A percentile compares a stretch with the other conserved stretches of the same genome.
Evolutionary conservation across 2,888 invertebrate genomes (phyloP).

Genomic region (Drosophila parthenogenetica): DNA sequence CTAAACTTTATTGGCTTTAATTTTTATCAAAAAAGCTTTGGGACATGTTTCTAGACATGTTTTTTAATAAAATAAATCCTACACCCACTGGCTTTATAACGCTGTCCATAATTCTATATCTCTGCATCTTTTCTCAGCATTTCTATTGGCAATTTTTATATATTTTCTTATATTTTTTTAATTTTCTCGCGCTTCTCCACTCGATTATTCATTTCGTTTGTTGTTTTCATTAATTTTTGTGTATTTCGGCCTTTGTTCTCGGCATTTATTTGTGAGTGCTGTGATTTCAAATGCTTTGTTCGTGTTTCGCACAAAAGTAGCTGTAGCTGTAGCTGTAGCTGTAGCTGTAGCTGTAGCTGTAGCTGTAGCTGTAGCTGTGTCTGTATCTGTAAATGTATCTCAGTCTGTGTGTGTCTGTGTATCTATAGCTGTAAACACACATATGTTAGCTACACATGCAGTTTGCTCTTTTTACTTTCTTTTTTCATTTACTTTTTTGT

Average conservation of each 20-base stretch:
- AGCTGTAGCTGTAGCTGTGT: slow-evolving; percentile 10
- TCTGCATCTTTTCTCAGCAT: slow-evolving; percentile 1
- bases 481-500: slow-evolving; percentile 25
- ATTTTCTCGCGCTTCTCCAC: slow-evolving; percentile 15
- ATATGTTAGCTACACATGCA: slow-evolving; percentile 53
- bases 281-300: slow-evolving; percentile 75
- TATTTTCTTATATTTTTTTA: too few species aligned
- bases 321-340: slow-evolving; percentile 13
- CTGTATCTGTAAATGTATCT: neutral
- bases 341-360: neutral
- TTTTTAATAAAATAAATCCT: too few species aligned
- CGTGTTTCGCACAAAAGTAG: slow-evolving; percentile 33
- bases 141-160: too few species aligned
- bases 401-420: too few species aligned
- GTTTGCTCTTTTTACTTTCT: slow-evolving; percentile 33
- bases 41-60: too few species aligned
- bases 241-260: slow-evolving; percentile 62
- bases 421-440: neutral
- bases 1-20: too few species aligned
- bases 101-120: slow-evolving; percentile 2
- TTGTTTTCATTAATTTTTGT: slow-evolving; percentile 11
- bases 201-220: slow-evolving; percentile 34
- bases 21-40: too few species aligned
- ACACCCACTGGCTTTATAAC: neutral
- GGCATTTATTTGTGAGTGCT: slow-evolving; percentile 35